Evolutionary conservation across 2,888 invertebrate species (phyloP), one percentile per base, ranked within the genome.

Genomic region (Drosophila falleni): DNA sequence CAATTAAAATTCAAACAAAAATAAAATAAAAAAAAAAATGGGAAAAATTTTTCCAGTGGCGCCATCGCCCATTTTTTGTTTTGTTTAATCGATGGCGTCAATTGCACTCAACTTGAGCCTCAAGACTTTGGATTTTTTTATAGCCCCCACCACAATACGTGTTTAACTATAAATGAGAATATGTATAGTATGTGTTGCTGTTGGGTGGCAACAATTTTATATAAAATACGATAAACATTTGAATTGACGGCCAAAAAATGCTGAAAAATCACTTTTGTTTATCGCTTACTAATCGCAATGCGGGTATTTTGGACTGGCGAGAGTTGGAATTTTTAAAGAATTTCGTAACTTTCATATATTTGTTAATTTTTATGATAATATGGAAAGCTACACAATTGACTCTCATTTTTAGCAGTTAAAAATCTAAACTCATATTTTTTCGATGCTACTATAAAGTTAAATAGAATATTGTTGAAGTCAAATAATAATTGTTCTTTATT

Each of bases 31-130:
- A 33, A 11, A 23, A 8, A 56, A 33, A 13, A 44, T 49, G 26
- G 8, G 15, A 13, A 56, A 33, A 10, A 44, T 54, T 74, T 51
- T 61, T 42, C 13, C 15, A 37, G 56, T 68, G 68, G 63, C 69
- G 68, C 62, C 62, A 46, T 60, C 63, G 56, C 29, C 67, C 35
- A 15, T 39, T 58, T 55, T 61, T 76, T 76, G 81, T 29, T 29
- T 29, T 87, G 83, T 88, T 84, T 82, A 84, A 84, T 84, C 88
- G 86, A 84, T 83, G 80, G 71, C 86, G 77, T 77, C 86, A 77
- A 81, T 83, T 85, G 71, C 71, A 71, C 54, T 79, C 54, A 59
- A 74, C 74, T 82, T 65, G 64, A 66, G 55, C 13, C 37, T 53
- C 31, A 46, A 70, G 60, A 47, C 15, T 68, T 55, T 59, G 16